Conservation (phyloP, 2,113 vertebrate species). For the Blennius ocellaris region DNA sequence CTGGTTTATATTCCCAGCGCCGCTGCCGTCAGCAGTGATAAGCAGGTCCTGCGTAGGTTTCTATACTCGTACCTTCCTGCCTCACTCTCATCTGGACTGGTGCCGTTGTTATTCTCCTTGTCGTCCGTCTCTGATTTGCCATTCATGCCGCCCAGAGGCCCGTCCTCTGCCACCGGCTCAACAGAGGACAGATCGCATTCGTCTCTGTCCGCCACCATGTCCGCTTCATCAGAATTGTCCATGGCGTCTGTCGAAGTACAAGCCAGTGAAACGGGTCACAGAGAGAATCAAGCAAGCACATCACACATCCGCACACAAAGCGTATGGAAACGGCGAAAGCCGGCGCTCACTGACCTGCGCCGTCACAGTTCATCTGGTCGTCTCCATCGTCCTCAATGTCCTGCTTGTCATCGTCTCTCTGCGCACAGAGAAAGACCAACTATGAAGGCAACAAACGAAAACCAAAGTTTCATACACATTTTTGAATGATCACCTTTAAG, state of each 20-base stretch:
- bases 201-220: conserved; percentile 33
- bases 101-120: conserved; percentile 76
- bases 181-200: conserved; percentile 39
- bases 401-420: conserved; percentile 82
- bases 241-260: conserved; percentile 25
- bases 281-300: not conserved
- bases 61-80: conserved; percentile 73
- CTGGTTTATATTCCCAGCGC: too few relatives aligned
- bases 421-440: conserved; percentile 20
- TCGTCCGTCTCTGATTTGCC: conserved; percentile 71
- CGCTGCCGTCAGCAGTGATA: too few relatives aligned
- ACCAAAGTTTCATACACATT: too few relatives aligned
- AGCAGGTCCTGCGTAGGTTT: too few relatives aligned
- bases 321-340: not conserved
- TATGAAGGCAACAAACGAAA: not conserved
- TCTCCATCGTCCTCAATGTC: conserved; percentile 77
- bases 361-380: conserved; percentile 70
- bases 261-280: not conserved
- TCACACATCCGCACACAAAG: not conserved
- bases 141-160: conserved; percentile 74
- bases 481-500: conserved; percentile 90
- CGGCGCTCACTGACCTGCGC: conserved; percentile 52
- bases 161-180: conserved; percentile 46
- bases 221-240: conserved; percentile 30
- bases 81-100: conserved; percentile 68